Percentiles rank a stretch among this genome's conserved stretches.
These are phyloP conservation scores for Caenorhabditis briggsae DNA, from an alignment of 1,140 invertebrate genomes.

Conservation along the genomic window DNA sequence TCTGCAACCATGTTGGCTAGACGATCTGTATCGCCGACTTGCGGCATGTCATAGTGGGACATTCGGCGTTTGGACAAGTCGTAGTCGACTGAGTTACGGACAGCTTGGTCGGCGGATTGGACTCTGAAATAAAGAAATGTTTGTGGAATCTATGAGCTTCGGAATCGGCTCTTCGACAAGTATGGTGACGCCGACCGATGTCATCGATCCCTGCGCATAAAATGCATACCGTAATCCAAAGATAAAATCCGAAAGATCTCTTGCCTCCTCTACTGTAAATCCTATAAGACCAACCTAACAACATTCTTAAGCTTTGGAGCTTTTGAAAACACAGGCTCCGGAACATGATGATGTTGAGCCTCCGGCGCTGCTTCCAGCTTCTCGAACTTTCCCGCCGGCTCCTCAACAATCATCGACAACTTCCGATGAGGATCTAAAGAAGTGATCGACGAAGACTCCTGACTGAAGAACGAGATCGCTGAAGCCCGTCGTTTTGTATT, in stretches of 20 bases:
- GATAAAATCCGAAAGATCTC: no score
- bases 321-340: background rate
- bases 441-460: background rate
- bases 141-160: background rate
- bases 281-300: background rate
- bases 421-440: background rate
- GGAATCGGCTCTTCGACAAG: no score
- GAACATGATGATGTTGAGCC: background rate
- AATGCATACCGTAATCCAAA: no score
- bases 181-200: no score
- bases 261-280: no score
- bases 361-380: background rate
- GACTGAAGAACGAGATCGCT: background rate
- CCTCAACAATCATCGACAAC: conserved; percentile 33
- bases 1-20: background rate
- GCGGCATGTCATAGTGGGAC: conserved; percentile 27
- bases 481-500: background rate
- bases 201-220: no score
- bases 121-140: background rate
- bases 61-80: conserved; percentile 13
- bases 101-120: conserved; percentile 17
- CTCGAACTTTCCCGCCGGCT: background rate
- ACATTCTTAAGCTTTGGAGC: background rate
- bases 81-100: conserved; percentile 1
- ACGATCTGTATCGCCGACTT: conserved; percentile 12